These are phyloP conservation scores for Drosophila anomelani DNA, from an alignment of 2,888 invertebrate species.

Conservation along the genomic window DNA sequence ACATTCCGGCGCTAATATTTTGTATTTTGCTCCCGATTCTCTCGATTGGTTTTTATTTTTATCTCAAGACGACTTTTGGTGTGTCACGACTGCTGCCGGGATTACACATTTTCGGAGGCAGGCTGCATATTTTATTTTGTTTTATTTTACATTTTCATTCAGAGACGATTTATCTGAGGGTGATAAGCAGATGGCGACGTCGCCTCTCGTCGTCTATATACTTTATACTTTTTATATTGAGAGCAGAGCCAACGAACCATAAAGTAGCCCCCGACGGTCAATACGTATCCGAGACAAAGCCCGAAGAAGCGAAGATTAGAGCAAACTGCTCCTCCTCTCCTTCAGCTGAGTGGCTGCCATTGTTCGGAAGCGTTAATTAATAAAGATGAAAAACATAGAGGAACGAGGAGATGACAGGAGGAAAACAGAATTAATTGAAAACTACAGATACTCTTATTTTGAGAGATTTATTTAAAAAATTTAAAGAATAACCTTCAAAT, in stretches of 20 bases:
- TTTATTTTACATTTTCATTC: constrained; percentile 20
- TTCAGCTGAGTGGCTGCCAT: constrained; percentile 64
- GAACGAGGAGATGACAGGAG: not conserved
- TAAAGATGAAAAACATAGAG: constrained; percentile 58
- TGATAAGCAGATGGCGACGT: constrained; percentile 59
- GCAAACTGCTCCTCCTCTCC: constrained; percentile 34
- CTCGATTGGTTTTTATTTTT: constrained; percentile 55
- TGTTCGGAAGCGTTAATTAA: constrained; percentile 73
- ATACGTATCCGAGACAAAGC: constrained; percentile 38
- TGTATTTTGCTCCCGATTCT: constrained; percentile 12
- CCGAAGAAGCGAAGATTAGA: constrained; percentile 52
- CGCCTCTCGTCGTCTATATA: constrained; percentile 15
- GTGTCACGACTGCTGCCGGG: not conserved
- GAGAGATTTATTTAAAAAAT: not conserved
- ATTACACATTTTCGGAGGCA: constrained; percentile 14
- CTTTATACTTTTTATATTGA: constrained; percentile 9
- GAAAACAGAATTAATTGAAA: not conserved
- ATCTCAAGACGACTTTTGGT: constrained; percentile 48
- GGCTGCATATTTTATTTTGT: constrained; percentile 39
- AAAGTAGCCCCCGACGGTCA: constrained; percentile 52
- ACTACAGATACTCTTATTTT: not conserved
- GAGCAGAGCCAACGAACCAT: constrained; percentile 69
- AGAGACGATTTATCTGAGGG: constrained; percentile 50
- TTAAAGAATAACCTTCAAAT: not conserved
- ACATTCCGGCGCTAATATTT: constrained; percentile 55